Conservation (phyloP, 2,113 vertebrate species). For the Pseudois nayaur region DNA sequence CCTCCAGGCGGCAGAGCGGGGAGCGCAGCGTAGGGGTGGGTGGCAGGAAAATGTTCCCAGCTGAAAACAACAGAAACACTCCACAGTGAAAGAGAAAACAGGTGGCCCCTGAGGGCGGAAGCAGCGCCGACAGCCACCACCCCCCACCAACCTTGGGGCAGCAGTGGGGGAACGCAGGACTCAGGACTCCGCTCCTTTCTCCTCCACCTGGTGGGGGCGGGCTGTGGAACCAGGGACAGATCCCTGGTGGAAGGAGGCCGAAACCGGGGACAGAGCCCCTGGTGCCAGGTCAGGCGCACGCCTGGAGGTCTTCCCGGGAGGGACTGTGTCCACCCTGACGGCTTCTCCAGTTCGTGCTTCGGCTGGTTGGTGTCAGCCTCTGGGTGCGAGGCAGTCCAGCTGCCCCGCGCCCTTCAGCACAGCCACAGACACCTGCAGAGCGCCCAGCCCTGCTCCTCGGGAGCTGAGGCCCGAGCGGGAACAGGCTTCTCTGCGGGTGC, state of each 20-base stretch:
- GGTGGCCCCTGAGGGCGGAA: neutral
- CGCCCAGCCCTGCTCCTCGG: neutral
- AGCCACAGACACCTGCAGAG: fast-evolving
- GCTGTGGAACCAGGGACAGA: neutral
- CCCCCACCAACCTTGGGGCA: too few relatives aligned
- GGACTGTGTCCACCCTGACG: neutral
- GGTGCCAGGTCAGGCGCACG: neutral
- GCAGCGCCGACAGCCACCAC: neutral
- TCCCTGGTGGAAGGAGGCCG: neutral
- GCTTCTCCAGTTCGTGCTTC: neutral
- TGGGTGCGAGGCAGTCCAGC: neutral
- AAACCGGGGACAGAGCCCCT: neutral
- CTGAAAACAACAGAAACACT: neutral
- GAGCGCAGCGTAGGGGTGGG: neutral
- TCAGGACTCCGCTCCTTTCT: too few relatives aligned
- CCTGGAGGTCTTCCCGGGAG: neutral
- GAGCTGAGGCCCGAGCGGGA: neutral
- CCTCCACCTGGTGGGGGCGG: neutral
- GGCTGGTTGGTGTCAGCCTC: neutral
- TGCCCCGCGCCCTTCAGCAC: neutral
- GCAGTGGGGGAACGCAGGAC: fast-evolving
- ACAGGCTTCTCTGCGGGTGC: too few relatives aligned
- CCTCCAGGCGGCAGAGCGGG: too few relatives aligned
- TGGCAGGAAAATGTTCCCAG: neutral
- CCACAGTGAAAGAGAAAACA: neutral